phyloP scores from a whole-genome alignment of 2,888 invertebrate species.

The Drosophila tanythrix region DNA sequence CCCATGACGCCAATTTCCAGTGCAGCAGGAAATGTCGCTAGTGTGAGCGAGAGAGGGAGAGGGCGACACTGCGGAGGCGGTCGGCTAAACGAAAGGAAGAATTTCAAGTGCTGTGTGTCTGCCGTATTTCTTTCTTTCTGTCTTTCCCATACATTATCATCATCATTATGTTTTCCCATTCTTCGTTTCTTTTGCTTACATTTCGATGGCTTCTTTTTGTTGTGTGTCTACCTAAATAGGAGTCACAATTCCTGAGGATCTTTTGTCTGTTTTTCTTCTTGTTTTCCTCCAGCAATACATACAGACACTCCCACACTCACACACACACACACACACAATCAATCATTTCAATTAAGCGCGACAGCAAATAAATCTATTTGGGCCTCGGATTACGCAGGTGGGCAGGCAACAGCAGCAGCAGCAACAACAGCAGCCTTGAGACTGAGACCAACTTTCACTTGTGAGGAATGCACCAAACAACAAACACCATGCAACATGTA shows the following conservation, averaged over 20 bases:
- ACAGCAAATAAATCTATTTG: conserved; percentile 65
- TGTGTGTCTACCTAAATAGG: conserved; percentile 28
- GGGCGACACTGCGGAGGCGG: conserved; percentile 6
- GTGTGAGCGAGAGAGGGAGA: conserved; percentile 10
- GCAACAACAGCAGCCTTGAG: conserved; percentile 50
- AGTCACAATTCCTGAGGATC: conserved; percentile 27
- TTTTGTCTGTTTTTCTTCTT: conserved; percentile 6
- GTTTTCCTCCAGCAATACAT: neutral
- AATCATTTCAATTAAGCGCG: conserved; percentile 43
- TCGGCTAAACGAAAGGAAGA: conserved; percentile 41
- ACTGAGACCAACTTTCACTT: conserved; percentile 61
- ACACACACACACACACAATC: conserved; percentile 8
- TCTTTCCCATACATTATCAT: conserved; percentile 50
- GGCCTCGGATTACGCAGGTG: conserved; percentile 54
- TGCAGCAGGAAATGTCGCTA: conserved; percentile 48
- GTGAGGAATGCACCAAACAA: conserved; percentile 55
- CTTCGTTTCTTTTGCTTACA: neutral
- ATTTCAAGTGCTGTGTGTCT: conserved; percentile 47
- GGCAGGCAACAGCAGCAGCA: conserved; percentile 1
- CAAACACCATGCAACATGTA: conserved; percentile 21
- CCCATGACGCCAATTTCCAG: conserved; percentile 48
- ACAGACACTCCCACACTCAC: conserved; percentile 6
- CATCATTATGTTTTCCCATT: conserved; percentile 17
- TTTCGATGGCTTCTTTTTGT: conserved; percentile 32
- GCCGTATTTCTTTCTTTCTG: neutral